Conservation (phyloP, 2,888 invertebrate species). For the Taenaris catops region DNA sequence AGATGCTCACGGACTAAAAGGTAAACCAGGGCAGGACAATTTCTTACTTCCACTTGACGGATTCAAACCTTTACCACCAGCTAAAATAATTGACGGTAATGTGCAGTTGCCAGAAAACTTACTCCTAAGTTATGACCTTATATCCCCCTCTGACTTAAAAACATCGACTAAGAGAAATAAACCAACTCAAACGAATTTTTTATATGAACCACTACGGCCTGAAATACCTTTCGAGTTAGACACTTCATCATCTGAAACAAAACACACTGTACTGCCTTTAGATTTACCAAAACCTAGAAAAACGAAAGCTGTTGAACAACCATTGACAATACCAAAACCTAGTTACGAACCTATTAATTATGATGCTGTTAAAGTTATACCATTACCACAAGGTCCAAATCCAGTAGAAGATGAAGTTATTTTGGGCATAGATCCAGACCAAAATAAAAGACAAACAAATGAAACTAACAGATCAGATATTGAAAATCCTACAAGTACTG, state of each 20-base stretch:
- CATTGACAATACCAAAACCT: constrained; percentile 23
- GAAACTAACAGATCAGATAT: constrained; percentile 26
- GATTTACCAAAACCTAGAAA: constrained; percentile 52
- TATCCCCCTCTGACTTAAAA: constrained; percentile 45
- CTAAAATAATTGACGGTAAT: constrained; percentile 53
- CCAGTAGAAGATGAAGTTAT: constrained; percentile 43
- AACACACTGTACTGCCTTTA: constrained; percentile 49
- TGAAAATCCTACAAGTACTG: constrained; percentile 28
- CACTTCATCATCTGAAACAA: constrained; percentile 55
- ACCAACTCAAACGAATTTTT: constrained; percentile 44
- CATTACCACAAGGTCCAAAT: constrained; percentile 53
- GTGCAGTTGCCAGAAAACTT: constrained; percentile 67
- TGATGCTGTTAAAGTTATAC: constrained; percentile 65
- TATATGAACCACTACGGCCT: constrained; percentile 59
- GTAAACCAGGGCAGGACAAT: constrained; percentile 54
- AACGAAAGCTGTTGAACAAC: constrained; percentile 38
- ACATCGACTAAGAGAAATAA: constrained; percentile 30
- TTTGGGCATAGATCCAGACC: constrained; percentile 47
- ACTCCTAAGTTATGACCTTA: constrained; percentile 58
- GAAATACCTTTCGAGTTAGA: constrained; percentile 60
- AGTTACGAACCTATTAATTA: constrained; percentile 63
- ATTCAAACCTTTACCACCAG: constrained; percentile 65
- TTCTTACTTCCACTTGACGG: constrained; percentile 65
- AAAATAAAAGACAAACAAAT: constrained; percentile 55
- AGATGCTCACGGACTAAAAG: constrained; percentile 58